Percentiles rank a stretch among this genome's conserved stretches.
Conservation (phyloP, 1,140 invertebrate genomes). For the Brachionus sp. region DNA sequence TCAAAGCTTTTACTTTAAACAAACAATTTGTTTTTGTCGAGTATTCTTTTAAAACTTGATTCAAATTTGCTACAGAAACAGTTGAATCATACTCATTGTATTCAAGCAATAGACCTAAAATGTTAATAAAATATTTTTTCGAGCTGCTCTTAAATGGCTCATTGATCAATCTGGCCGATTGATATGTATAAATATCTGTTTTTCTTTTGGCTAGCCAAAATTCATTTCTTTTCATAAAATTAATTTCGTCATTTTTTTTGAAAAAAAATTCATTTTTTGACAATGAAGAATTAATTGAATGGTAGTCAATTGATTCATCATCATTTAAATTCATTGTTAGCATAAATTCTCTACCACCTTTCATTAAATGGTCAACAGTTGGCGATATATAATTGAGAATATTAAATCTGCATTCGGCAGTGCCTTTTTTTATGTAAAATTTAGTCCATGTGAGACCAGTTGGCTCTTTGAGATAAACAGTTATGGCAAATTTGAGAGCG, state of each 20-base stretch:
- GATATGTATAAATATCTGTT: constrained; percentile 12
- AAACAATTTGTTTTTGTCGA: background rate
- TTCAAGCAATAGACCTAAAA: constrained; percentile 10
- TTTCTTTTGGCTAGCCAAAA: constrained; percentile 37
- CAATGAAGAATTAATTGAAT: background rate
- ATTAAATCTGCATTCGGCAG: constrained; percentile 11
- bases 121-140: background rate
- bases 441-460: constrained; percentile 40
- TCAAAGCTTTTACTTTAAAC: background rate
- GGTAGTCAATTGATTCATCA: background rate
- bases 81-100: constrained; percentile 36
- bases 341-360: background rate
- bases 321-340: constrained; percentile 18
- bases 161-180: background rate
- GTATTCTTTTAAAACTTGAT: background rate
- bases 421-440: constrained; percentile 39
- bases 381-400: constrained; percentile 39
- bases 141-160: background rate
- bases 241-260: constrained; percentile 18
- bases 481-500: constrained; percentile 39
- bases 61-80: constrained; percentile 16
- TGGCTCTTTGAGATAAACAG: constrained; percentile 36
- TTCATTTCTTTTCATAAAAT: constrained; percentile 41
- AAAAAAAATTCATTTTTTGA: constrained; percentile 18
- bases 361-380: background rate